phyloP scores from a whole-genome alignment of 2,888 invertebrate genomes.

The Hydropsyche betteni region DNA sequence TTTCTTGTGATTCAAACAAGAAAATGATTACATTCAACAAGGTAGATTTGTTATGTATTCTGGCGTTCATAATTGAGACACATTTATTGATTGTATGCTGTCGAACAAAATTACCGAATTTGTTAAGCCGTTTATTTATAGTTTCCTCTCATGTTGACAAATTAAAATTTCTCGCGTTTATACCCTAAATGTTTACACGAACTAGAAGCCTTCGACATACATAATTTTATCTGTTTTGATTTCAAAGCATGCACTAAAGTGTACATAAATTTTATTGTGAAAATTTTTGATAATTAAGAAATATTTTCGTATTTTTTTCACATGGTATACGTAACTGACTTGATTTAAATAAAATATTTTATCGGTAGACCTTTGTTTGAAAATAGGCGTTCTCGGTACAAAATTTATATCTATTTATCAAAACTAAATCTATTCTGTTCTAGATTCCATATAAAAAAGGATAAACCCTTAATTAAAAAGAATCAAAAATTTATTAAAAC shows the following conservation, averaged over 20 bases:
- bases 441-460: not conserved
- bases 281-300: too few species aligned
- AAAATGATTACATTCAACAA: slow-evolving; percentile 3
- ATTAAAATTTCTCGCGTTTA: slow-evolving; percentile 5
- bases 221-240: too few species aligned
- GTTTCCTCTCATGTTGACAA: slow-evolving; percentile 27
- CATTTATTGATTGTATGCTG: slow-evolving; percentile 30
- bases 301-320: too few species aligned
- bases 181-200: too few species aligned
- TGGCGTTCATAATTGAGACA: slow-evolving; percentile 33
- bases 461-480: slow-evolving; percentile 29
- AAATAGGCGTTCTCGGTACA: slow-evolving; percentile 18
- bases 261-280: too few species aligned
- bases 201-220: too few species aligned
- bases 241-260: too few species aligned
- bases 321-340: too few species aligned
- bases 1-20: slow-evolving; percentile 29
- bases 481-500: slow-evolving; percentile 25
- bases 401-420: slow-evolving; percentile 29
- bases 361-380: not conserved
- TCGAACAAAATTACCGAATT: slow-evolving; percentile 23
- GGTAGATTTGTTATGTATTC: not conserved
- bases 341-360: too few species aligned
- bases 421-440: slow-evolving; percentile 18
- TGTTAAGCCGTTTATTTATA: slow-evolving; percentile 20